A percentile compares a stretch with the other conserved stretches of the same genome.
Conservation (phyloP, 2,797 vertebrate genomes). For the Melanotaenia boesemani region DNA sequence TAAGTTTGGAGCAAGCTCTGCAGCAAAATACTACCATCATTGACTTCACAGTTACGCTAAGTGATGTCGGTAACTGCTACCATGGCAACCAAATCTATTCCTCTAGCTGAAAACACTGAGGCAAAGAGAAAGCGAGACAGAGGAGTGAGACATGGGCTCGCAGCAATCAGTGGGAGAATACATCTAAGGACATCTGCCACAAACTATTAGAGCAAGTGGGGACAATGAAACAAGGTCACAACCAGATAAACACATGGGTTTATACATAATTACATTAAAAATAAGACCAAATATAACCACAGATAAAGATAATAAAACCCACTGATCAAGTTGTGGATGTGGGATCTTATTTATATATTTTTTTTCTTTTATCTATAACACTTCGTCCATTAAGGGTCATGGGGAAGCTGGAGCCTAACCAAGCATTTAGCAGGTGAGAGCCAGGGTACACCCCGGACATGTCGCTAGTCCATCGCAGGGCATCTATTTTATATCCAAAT, state of each 20-base stretch:
- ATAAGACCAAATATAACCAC: slow-evolving; percentile 5
- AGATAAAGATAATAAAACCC: not conserved
- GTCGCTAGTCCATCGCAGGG: too few relatives aligned
- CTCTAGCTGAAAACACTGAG: slow-evolving; percentile 41
- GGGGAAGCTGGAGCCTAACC: too few relatives aligned
- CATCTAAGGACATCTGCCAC: slow-evolving; percentile 74
- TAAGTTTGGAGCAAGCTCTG: slow-evolving; percentile 55
- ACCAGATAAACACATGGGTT: slow-evolving; percentile 42
- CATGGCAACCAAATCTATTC: slow-evolving; percentile 84
- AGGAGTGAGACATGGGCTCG: slow-evolving; percentile 51
- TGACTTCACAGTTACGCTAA: slow-evolving; percentile 79
- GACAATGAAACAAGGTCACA: slow-evolving; percentile 76
- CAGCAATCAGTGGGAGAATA: slow-evolving; percentile 56
- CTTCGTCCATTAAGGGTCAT: too few relatives aligned
- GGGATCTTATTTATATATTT: not conserved
- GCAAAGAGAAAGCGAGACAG: slow-evolving; percentile 22
- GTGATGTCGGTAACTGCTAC: slow-evolving; percentile 84
- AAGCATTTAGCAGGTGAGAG: too few relatives aligned
- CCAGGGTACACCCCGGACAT: too few relatives aligned
- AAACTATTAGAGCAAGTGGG: slow-evolving; percentile 72
- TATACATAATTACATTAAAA: slow-evolving; percentile 31
- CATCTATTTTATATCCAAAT: too few relatives aligned
- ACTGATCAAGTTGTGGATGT: not conserved
- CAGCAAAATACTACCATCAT: slow-evolving; percentile 75
- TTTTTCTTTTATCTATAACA: too few relatives aligned